Percentiles rank a stretch among this genome's conserved stretches.
Conservation (phyloP, 2,888 invertebrate genomes). For the Ligdia adustata region DNA sequence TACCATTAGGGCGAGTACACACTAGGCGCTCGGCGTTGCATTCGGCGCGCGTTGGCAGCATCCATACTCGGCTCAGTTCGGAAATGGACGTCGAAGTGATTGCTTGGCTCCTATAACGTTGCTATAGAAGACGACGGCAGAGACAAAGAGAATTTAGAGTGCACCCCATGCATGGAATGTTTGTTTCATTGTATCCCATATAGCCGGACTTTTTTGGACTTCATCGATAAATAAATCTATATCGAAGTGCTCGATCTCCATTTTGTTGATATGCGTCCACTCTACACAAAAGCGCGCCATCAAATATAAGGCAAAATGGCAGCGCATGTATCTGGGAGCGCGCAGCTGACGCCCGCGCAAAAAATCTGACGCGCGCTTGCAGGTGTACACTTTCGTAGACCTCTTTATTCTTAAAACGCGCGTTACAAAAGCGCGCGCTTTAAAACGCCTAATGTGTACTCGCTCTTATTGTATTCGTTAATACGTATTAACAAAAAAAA, state of each 20-base stretch:
- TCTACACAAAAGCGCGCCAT: constrained; percentile 14
- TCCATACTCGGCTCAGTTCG: constrained; percentile 22
- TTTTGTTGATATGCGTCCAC: constrained; percentile 6
- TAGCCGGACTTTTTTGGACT: constrained; percentile 13
- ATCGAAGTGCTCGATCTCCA: constrained; percentile 12
- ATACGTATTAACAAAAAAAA: too few species aligned
- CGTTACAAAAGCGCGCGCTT: constrained; percentile 36
- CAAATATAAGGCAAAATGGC: constrained; percentile 22
- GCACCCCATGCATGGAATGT: constrained; percentile 23
- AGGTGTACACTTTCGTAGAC: not conserved
- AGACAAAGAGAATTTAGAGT: constrained; percentile 27
- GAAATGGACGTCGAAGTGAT: constrained; percentile 32
- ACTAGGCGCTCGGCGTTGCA: constrained; percentile 6
- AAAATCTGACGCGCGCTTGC: not conserved
- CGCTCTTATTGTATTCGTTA: too few species aligned
- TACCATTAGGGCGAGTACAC: not conserved
- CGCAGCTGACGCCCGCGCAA: too few species aligned
- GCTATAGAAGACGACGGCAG: constrained; percentile 29
- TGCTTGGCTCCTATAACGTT: constrained; percentile 28
- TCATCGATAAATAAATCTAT: constrained; percentile 6
- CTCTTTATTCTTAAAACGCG: not conserved
- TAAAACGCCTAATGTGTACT: constrained; percentile 54
- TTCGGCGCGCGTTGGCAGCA: constrained; percentile 1
- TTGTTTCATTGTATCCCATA: too few species aligned
- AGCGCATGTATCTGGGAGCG: constrained; percentile 16